phyloP scores from a whole-genome alignment of 2,113 vertebrate genomes.

The Xiphophorus hellerii region DNA sequence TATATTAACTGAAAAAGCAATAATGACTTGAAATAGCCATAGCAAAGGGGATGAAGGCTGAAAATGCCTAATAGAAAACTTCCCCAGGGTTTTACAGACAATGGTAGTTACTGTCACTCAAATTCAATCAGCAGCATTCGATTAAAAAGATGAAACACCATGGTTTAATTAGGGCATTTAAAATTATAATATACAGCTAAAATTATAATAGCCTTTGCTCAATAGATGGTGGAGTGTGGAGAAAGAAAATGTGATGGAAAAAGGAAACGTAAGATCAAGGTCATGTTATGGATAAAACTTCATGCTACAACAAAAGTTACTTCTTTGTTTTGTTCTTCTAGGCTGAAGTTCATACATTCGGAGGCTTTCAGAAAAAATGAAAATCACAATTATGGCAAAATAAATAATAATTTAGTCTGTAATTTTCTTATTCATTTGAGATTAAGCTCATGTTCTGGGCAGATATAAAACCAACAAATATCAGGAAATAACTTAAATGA shows the following conservation, averaged over 20 bases:
- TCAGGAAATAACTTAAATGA: too few species aligned
- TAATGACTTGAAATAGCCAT: not conserved
- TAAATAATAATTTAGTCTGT: too few species aligned
- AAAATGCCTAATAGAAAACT: not conserved
- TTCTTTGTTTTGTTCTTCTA: not conserved
- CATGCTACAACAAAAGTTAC: not conserved
- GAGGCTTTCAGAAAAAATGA: too few species aligned
- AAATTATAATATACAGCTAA: not conserved
- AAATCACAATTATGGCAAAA: too few species aligned
- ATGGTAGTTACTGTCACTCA: conserved; percentile 1
- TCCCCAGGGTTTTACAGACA: not conserved
- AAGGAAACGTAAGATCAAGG: not conserved
- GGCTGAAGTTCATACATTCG: too few species aligned
- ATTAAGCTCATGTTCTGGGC: too few species aligned
- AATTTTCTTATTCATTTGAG: too few species aligned
- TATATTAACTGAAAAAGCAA: not conserved
- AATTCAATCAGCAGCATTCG: not conserved
- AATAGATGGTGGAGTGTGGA: not conserved
- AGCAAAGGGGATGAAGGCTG: not conserved
- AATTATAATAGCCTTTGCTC: conserved; percentile 1
- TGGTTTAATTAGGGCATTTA: not conserved
- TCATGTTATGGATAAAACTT: not conserved
- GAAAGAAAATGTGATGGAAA: not conserved
- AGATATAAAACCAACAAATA: too few species aligned
- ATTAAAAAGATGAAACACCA: not conserved